These are phyloP conservation scores for Halotydeus destructor DNA, from an alignment of 1,140 invertebrate species.

Conservation along the genomic window DNA sequence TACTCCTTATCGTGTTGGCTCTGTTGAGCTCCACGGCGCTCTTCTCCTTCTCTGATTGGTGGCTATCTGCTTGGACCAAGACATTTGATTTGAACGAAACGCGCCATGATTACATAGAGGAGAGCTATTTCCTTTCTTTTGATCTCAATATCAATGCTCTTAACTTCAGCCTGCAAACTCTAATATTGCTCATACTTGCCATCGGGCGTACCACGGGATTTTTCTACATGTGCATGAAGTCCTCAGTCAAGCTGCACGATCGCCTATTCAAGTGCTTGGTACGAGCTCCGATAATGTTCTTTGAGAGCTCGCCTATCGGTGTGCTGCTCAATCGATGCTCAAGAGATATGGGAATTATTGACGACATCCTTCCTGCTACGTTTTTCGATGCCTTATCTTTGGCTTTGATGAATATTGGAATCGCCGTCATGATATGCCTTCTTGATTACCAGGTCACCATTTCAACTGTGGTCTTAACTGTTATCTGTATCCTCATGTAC, in stretches of 20 bases:
- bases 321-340: constrained; percentile 14
- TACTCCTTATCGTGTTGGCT: not conserved
- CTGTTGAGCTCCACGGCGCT: not conserved
- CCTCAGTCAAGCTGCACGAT: constrained; percentile 58
- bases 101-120: not conserved
- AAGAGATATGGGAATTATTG: constrained; percentile 13
- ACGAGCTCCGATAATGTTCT: constrained; percentile 51
- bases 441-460: constrained; percentile 4
- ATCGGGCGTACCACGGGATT: constrained; percentile 39
- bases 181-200: constrained; percentile 24
- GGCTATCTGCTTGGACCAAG: not conserved
- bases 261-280: constrained; percentile 58
- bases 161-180: constrained; percentile 25
- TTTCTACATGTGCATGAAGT: constrained; percentile 51
- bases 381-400: constrained; percentile 47
- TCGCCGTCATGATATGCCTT: constrained; percentile 1
- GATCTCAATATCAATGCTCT: not conserved
- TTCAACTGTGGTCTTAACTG: constrained; percentile 39
- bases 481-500: constrained; percentile 48
- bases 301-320: constrained; percentile 47
- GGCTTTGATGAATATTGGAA: not conserved
- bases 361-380: constrained; percentile 13
- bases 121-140: not conserved
- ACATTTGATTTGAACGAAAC: not conserved
- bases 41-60: not conserved